Percentiles rank a stretch among this genome's conserved stretches.
phyloP scores from a whole-genome alignment of 2,113 vertebrate species.

The Gopherus flavomarginatus region DNA sequence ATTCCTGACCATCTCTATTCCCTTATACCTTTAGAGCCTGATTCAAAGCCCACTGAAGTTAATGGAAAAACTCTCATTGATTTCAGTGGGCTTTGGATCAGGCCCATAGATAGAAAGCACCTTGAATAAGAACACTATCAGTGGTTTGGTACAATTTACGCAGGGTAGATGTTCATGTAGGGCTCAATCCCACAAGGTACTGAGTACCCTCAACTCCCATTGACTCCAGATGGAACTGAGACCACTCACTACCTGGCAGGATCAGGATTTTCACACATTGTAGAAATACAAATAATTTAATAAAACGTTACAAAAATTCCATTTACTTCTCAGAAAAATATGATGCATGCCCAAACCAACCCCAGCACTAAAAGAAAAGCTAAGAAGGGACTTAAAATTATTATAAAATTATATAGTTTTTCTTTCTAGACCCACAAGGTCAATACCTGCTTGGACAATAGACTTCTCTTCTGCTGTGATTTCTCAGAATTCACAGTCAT shows the following conservation, averaged over 20 bases:
- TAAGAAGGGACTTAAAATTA: background rate
- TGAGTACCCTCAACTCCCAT: rapidly evolving
- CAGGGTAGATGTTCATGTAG: background rate
- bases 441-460: background rate
- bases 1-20: background rate
- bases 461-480: background rate
- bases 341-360: background rate
- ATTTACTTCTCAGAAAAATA: background rate
- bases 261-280: background rate
- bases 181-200: background rate
- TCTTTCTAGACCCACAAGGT: background rate
- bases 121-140: background rate
- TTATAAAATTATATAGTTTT: background rate
- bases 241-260: background rate
- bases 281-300: background rate
- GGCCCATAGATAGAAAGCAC: background rate
- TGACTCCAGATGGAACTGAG: background rate
- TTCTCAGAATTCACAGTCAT: background rate
- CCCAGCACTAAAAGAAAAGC: background rate
- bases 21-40: background rate
- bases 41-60: background rate
- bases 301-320: background rate
- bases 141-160: background rate
- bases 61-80: background rate
- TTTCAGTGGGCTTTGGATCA: background rate